Evolutionary conservation across 2,888 invertebrate genomes (phyloP), one percentile per base, ranked within the genome.

Genomic region (Leptinotarsa haldemani): DNA sequence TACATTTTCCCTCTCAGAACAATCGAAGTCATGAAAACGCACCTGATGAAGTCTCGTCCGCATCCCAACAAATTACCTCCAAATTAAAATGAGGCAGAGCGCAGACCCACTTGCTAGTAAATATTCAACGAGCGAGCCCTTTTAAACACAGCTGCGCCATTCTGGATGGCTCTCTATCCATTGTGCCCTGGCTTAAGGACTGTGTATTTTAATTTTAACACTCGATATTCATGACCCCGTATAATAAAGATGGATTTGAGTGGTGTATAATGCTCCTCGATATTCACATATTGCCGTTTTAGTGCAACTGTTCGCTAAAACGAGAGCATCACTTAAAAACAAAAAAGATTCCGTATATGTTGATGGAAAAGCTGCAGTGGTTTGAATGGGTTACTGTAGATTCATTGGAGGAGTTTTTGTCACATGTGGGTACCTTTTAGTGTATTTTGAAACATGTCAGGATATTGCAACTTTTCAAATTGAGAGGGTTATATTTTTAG

Each of bases 161-260:
- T 78, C 80, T 81, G 73, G 77, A 80, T 74, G 64, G 78, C 82
- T 81, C 84, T 85, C 78, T 77, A 83, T 75, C 82, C 83, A 83
- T 85, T 85, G 83, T 84, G 74, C 71, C 68, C 71, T 70, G 77
- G 82, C 83, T 83, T 83, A 82, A 83, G 82, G 79, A 77, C 81
- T 81, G 84, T 82, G 84, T 85, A 85, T 85, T 86, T 86, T 86
- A 87, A 87, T 87, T 87, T 87, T 85, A 82, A 85, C 87, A 86
- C 87, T 86, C 84, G 80, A 86, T 85, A 86, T 86, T 86, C 86
- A 86, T 85, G 85, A 85, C 86, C 86, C 86, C 82, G 85, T 85
- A 85, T 86, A 85, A 86, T 84, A 85, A 84, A 83, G 83, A 83
- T 82, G 85, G 85, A 85, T 85, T 84, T 83, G 81, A 85, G 84